These are phyloP conservation scores for Hemibagrus wyckioides DNA, from an alignment of 2,113 vertebrate species.

Conservation along the genomic window DNA sequence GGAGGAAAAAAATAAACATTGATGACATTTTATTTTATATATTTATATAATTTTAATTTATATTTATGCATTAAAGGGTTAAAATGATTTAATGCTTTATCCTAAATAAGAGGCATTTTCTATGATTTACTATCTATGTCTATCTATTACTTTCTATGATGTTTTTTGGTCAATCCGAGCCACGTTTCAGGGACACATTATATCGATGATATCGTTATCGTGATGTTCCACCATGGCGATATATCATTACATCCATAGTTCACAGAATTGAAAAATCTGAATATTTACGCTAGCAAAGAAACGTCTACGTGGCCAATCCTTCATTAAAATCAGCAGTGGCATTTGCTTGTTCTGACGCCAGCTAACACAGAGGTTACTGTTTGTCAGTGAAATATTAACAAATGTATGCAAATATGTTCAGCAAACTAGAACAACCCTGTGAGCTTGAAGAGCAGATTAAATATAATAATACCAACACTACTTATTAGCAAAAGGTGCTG, in stretches of 20 bases:
- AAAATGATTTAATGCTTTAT: background rate
- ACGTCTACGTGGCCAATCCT: background rate
- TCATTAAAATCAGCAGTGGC: background rate
- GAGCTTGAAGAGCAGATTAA: background rate
- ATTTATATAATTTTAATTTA: background rate
- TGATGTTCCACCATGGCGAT: background rate
- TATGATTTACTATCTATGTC: background rate
- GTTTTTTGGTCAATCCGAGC: no score
- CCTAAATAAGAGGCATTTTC: background rate
- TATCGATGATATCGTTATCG: no score
- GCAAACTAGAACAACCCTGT: background rate
- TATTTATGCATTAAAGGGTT: background rate
- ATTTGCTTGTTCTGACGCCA: background rate
- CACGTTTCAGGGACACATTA: no score
- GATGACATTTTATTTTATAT: background rate
- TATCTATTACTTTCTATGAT: no score
- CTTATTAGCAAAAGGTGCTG: no score
- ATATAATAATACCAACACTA: no score
- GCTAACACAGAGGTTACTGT: background rate
- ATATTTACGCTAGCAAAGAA: background rate
- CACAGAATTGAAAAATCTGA: background rate
- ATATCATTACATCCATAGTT: background rate
- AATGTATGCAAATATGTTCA: background rate
- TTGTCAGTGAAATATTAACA: background rate
- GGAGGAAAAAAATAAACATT: background rate